Conservation (phyloP, 2,797 vertebrate genomes). For the Spheniscus humboldti region DNA sequence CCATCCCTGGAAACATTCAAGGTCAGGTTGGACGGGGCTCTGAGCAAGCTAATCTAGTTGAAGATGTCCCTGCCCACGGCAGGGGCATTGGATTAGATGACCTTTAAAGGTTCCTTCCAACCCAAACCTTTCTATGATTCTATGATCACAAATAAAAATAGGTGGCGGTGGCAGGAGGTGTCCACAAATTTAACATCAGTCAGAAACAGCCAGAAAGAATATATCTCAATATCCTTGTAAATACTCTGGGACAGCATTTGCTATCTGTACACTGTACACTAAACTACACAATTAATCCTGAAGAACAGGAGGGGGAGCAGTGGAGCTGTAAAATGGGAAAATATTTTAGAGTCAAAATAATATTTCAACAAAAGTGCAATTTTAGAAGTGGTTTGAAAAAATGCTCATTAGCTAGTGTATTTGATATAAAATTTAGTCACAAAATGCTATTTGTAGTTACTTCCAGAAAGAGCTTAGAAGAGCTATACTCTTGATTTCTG, state of each 20-base stretch:
- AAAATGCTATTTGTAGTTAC: background rate
- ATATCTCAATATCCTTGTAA: background rate
- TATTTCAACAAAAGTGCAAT: background rate
- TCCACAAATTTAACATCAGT: background rate
- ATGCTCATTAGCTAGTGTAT: background rate
- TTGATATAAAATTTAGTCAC: background rate
- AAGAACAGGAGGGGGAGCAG: background rate
- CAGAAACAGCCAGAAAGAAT: background rate
- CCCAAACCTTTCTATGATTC: no score
- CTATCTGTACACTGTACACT: rapidly evolving
- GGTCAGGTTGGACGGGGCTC: no score
- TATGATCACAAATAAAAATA: background rate
- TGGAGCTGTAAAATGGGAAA: rapidly evolving
- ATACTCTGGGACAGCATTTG: background rate
- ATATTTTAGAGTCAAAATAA: rapidly evolving
- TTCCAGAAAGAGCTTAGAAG: background rate
- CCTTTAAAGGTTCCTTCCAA: no score
- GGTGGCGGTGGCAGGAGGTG: background rate
- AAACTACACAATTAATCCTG: background rate
- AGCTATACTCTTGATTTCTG: background rate
- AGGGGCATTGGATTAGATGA: no score
- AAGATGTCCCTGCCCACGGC: no score
- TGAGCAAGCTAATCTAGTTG: no score
- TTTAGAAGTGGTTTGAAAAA: background rate
- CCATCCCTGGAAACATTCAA: no score